Evolutionary conservation across 2,113 vertebrate species (phyloP).

Genomic region (Parus major): DNA sequence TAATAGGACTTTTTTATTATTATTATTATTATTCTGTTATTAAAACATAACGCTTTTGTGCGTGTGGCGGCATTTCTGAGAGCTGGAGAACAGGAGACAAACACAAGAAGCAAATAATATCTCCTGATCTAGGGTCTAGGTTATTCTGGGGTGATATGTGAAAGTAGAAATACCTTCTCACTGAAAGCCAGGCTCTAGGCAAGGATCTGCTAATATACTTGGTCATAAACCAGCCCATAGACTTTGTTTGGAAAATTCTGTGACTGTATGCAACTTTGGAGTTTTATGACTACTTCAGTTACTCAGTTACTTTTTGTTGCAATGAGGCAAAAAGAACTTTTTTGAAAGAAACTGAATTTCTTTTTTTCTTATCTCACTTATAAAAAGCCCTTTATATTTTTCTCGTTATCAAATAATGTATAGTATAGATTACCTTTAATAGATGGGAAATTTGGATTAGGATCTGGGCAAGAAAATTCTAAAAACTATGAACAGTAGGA

Average conservation of each 20-base stretch:
- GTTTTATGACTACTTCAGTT: neutral
- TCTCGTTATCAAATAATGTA: neutral
- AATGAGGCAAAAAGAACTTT: neutral
- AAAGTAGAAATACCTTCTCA: neutral
- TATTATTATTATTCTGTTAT: neutral
- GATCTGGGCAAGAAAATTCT: neutral
- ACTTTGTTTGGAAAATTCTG: neutral
- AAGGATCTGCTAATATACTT: neutral
- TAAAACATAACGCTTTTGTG: neutral
- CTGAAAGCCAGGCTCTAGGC: neutral
- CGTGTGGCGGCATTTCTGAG: neutral
- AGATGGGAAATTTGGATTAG: neutral
- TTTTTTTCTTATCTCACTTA: neutral
- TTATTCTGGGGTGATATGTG: neutral
- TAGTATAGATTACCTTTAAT: neutral
- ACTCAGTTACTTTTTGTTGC: neutral
- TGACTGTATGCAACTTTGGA: neutral
- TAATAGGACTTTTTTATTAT: no score
- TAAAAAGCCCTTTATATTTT: neutral
- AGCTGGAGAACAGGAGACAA: neutral
- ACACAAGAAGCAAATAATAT: neutral
- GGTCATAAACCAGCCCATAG: neutral
- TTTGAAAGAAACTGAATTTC: neutral
- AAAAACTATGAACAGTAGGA: neutral
- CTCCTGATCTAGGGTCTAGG: neutral